A percentile compares a stretch with the other conserved stretches of the same genome.
Conservation (phyloP, 2,888 invertebrate genomes). For the Hypselothyrea guttata region DNA sequence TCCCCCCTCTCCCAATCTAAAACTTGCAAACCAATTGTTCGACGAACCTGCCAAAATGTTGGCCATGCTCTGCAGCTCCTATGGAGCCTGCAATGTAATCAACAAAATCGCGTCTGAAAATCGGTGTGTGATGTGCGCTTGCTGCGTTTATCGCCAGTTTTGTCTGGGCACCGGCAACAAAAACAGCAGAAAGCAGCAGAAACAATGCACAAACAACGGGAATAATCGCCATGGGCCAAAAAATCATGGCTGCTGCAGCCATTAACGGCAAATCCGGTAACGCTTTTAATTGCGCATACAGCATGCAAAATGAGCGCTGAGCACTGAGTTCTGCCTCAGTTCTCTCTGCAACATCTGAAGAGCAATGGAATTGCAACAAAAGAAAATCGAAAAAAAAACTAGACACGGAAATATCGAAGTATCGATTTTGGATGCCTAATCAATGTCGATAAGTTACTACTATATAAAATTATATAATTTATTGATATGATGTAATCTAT, state of each 20-base stretch:
- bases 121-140: slow-evolving; percentile 42
- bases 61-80: slow-evolving; percentile 24
- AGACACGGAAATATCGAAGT: no score
- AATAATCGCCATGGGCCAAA: slow-evolving; percentile 42
- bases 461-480: no score
- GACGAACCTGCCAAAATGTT: slow-evolving; percentile 25
- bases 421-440: no score
- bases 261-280: slow-evolving; percentile 75
- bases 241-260: slow-evolving; percentile 58
- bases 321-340: background rate
- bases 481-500: no score
- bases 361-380: no score
- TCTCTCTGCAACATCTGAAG: background rate
- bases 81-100: slow-evolving; percentile 61
- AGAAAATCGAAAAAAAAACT: no score
- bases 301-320: slow-evolving; percentile 59
- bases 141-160: slow-evolving; percentile 54
- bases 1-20: slow-evolving; percentile 8
- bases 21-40: slow-evolving; percentile 39
- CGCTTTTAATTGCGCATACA: slow-evolving; percentile 75
- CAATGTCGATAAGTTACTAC: no score
- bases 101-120: slow-evolving; percentile 70
- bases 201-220: slow-evolving; percentile 50
- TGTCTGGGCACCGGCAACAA: slow-evolving; percentile 27
- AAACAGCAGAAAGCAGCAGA: slow-evolving; percentile 2